Evolutionary conservation across 1,140 invertebrate species (phyloP).

Genomic region (Lucilia cuprina): DNA sequence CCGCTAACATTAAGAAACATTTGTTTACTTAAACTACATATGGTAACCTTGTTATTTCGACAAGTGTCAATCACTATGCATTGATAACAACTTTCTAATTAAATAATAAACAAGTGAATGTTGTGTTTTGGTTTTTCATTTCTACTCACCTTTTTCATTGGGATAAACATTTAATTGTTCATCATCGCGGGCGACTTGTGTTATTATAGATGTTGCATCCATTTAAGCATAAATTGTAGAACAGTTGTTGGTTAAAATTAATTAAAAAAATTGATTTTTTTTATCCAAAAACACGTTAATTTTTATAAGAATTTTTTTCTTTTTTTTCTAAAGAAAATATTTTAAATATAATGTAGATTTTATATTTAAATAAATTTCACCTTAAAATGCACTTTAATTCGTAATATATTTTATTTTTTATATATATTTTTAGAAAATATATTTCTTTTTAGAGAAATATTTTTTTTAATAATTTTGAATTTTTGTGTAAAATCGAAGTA

Average conservation of each 20-base stretch:
- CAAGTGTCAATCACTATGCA: background rate
- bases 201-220: constrained; percentile 98
- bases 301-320: too few relatives aligned
- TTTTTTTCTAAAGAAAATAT: background rate
- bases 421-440: background rate
- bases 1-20: too few relatives aligned
- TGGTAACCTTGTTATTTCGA: too few relatives aligned
- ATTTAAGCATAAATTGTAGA: constrained; percentile 76
- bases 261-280: too few relatives aligned
- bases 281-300: too few relatives aligned
- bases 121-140: background rate
- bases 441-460: background rate
- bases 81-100: too few relatives aligned
- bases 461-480: too few relatives aligned
- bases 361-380: constrained; percentile 21
- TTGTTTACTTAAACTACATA: too few relatives aligned
- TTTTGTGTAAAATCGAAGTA: background rate
- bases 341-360: constrained; percentile 3
- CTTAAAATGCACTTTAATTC: background rate
- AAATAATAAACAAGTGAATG: background rate
- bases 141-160: constrained; percentile 87
- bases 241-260: background rate
- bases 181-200: constrained; percentile 95
- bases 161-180: constrained; percentile 91
- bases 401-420: background rate